Percentiles rank a stretch among this genome's conserved stretches.
Evolutionary conservation across 2,113 vertebrate genomes (phyloP).

Genomic region (Calcarius ornatus): DNA sequence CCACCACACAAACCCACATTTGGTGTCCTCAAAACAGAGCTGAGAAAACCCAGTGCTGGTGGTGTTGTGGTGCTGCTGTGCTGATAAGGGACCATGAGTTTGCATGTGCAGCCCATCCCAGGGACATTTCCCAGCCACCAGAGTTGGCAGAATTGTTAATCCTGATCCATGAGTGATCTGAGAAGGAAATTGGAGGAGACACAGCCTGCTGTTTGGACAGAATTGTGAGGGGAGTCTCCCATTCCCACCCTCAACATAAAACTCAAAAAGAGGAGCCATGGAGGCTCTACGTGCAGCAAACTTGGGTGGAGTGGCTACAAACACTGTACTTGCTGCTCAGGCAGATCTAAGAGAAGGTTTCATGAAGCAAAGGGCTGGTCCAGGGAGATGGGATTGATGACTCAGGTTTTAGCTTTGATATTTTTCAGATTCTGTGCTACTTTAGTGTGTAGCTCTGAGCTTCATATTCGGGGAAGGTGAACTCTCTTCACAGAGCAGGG

Average conservation of each 20-base stretch:
- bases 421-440: background rate
- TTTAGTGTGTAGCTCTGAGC: background rate
- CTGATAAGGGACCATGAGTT: background rate
- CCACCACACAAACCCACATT: no score
- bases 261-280: background rate
- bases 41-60: accelerated
- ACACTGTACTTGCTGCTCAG: background rate
- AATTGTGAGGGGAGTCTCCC: background rate
- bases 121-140: background rate
- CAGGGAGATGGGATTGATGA: background rate
- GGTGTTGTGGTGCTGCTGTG: accelerated
- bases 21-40: background rate
- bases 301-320: background rate
- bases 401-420: background rate
- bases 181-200: background rate
- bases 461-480: accelerated
- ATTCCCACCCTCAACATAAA: background rate
- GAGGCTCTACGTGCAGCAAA: background rate
- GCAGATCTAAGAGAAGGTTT: background rate
- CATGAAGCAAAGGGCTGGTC: background rate
- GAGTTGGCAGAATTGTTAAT: background rate
- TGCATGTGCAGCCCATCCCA: background rate
- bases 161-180: background rate
- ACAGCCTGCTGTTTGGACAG: background rate
- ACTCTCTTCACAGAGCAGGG: background rate